phyloP scores from a whole-genome alignment of 2,797 vertebrate species.

The Eptatretus atami region DNA sequence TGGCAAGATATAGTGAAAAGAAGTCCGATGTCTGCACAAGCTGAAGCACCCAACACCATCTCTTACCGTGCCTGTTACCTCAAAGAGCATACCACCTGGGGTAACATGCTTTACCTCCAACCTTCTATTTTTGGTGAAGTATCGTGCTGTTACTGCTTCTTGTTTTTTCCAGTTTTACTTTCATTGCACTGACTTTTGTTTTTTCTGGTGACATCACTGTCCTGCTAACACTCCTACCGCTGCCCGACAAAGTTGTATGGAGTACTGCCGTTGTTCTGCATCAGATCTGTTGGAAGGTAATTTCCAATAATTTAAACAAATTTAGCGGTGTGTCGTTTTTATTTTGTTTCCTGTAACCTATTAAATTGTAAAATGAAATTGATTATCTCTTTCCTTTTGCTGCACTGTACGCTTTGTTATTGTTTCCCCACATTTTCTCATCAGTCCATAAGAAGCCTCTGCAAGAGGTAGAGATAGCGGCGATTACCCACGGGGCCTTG shows the following conservation, averaged over 20 bases:
- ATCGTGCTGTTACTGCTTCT: no score
- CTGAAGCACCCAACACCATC: slow-evolving; percentile 59
- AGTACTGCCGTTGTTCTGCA: slow-evolving; percentile 66
- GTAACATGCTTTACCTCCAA: slow-evolving; percentile 16
- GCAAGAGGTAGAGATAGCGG: slow-evolving; percentile 65
- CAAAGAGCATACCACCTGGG: slow-evolving; percentile 68
- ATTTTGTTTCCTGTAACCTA: neutral
- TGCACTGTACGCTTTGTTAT: slow-evolving; percentile 12
- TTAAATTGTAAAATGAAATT: neutral
- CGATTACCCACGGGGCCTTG: slow-evolving; percentile 55
- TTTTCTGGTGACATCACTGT: no score
- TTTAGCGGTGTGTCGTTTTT: neutral
- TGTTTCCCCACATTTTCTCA: slow-evolving; percentile 10
- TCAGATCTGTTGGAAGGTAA: slow-evolving; percentile 68
- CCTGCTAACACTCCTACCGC: no score
- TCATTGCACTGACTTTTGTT: no score
- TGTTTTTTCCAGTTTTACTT: no score
- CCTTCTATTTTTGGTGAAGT: no score
- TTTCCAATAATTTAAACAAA: slow-evolving; percentile 6
- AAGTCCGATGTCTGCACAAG: slow-evolving; percentile 64
- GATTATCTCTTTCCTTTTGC: slow-evolving; percentile 2
- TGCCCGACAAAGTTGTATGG: slow-evolving; percentile 44
- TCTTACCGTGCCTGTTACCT: slow-evolving; percentile 70
- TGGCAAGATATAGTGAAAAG: slow-evolving; percentile 86
- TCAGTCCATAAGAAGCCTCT: slow-evolving; percentile 66